These are phyloP conservation scores for Colius striatus DNA, from an alignment of 2,113 vertebrate species.

Conservation along the genomic window DNA sequence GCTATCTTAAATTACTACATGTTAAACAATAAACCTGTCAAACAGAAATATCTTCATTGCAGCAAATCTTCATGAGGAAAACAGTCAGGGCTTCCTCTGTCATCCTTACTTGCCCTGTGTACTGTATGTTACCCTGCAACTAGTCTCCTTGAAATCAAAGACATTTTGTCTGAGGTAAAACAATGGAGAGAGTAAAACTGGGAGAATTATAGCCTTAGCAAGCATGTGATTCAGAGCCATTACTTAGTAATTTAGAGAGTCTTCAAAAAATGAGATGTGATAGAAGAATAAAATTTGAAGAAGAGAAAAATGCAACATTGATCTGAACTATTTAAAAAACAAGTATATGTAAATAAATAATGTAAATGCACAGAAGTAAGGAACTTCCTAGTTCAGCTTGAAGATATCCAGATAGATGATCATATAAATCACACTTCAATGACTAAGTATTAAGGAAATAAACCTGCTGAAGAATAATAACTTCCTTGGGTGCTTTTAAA, in stretches of 20 bases:
- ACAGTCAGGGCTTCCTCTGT: neutral
- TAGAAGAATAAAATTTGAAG: neutral
- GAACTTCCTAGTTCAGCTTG: neutral
- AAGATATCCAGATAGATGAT: neutral
- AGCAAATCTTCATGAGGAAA: conserved; percentile 24
- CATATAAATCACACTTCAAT: neutral
- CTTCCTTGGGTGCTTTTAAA: conserved; percentile 23
- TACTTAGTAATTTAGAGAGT: neutral
- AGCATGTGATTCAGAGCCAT: neutral
- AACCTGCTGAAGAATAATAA: conserved; percentile 27
- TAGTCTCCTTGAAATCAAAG: neutral
- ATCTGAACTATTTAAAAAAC: neutral
- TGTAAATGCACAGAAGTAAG: neutral
- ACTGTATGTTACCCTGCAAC: neutral
- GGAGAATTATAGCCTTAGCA: neutral
- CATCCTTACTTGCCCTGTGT: neutral
- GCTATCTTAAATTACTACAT: conserved; percentile 27
- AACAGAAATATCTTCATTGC: conserved; percentile 35
- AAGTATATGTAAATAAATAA: neutral
- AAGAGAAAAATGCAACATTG: neutral
- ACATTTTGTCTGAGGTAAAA: neutral
- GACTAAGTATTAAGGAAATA: conserved; percentile 17
- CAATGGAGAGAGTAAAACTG: neutral
- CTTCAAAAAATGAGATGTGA: neutral
- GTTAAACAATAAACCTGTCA: conserved; percentile 60